Base-by-base conservation (phyloP, 2,797 vertebrate species). In the Manis pentadactyla region DNA sequence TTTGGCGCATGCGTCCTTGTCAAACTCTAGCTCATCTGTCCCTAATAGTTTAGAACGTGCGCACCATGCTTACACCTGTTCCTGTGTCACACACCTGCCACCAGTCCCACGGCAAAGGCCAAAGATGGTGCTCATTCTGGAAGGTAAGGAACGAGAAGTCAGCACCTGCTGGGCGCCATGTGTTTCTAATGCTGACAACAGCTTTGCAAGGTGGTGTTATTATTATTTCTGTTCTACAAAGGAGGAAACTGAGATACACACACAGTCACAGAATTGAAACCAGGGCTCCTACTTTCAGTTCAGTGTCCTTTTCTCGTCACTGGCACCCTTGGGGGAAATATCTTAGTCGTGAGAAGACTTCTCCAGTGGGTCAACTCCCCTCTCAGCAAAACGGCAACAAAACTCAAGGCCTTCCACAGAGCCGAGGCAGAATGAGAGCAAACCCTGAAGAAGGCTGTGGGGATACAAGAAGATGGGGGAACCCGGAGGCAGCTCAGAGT, bases 81-180 rank as follows among this genome's bases (percentile, higher is more conserved):
- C 46, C 59, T 55, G 5, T 17, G n/a, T 21, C 27, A 27, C 66
- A 29, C 0, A 2, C 34, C 49, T 15, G 3, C 46, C 17, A 25
- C 46, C 27, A 39, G 39, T 10, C 42, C 84, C 21, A 15, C 14
- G n/a, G 29, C 15, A 1, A 11, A 75, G 31, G 37, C 39, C 64
- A 31, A 53, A 37, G 7, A 23, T 0, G 11, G 51, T 0, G 0
- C 29, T 51, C 51, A 0, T 15, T 1, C 64, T 14, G 1, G 29
- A 61, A 88, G 29, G 23, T 2, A 14, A 79, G 78, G 81, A 25
- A 19, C 0, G 5, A 51, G 2, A 68, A 64, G 5, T 27, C 2
- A 0, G 49, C 15, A 2, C 17, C 21, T 18, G 29, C 10, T 5
- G 5, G 10, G 7, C 0, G 0, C 37, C 8, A 1, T 0, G 0